Conservation (phyloP, 2,888 invertebrate genomes). For the Eupelmus urozonus region DNA sequence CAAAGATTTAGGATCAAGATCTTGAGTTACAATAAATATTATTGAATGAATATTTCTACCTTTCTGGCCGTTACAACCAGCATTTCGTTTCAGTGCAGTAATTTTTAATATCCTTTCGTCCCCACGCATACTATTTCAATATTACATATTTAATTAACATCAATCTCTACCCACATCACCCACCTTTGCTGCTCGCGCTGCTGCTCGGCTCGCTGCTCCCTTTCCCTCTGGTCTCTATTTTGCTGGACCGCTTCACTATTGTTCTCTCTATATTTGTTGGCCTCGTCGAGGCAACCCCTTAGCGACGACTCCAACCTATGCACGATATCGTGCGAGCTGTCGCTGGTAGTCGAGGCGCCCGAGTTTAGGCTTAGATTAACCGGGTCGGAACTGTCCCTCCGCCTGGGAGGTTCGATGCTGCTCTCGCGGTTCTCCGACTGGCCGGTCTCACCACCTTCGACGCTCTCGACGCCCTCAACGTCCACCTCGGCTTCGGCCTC, state of each 20-base stretch:
- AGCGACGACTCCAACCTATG: constrained; percentile 69
- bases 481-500: constrained; percentile 73
- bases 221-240: not conserved
- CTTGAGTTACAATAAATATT: too few relatives aligned
- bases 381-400: constrained; percentile 88
- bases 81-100: too few relatives aligned
- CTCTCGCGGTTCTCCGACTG: constrained; percentile 73
- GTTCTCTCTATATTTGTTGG: constrained; percentile 52
- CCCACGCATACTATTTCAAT: too few relatives aligned
- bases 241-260: constrained; percentile 26
- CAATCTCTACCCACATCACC: too few relatives aligned
- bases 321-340: constrained; percentile 73
- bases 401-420: constrained; percentile 79
- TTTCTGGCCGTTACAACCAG: too few relatives aligned
- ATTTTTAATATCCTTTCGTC: too few relatives aligned
- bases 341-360: constrained; percentile 74
- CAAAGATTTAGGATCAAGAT: too few relatives aligned
- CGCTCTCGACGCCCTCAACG: constrained; percentile 78
- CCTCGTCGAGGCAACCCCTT: constrained; percentile 46
- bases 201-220: constrained; percentile 20
- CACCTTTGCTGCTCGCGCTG: constrained; percentile 40
- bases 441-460: constrained; percentile 78
- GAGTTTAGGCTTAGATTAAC: constrained; percentile 84
- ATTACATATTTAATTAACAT: too few relatives aligned
- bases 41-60: too few relatives aligned